These are phyloP conservation scores for Vesta saturnalis DNA, from an alignment of 2,888 invertebrate genomes.

Conservation along the genomic window DNA sequence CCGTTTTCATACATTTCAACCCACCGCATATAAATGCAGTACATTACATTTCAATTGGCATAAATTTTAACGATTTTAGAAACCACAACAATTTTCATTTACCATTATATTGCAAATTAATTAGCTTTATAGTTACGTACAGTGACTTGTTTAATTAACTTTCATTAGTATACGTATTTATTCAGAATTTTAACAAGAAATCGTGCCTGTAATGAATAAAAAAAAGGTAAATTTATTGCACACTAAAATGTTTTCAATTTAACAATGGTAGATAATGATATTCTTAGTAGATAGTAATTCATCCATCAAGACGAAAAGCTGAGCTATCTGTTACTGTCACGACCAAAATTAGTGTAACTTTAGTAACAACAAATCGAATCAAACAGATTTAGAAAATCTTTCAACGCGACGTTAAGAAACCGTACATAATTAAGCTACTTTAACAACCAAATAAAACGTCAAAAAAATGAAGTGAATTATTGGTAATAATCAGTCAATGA, in stretches of 20 bases:
- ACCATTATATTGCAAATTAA: constrained; percentile 1
- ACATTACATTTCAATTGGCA: not conserved
- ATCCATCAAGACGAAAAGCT: constrained; percentile 14
- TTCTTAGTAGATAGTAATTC: not conserved
- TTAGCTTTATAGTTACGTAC: not conserved
- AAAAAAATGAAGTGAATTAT: constrained; percentile 47
- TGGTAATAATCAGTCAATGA: constrained; percentile 53
- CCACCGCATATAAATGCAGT: too few species aligned
- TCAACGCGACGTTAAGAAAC: not conserved
- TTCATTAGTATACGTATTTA: constrained; percentile 1
- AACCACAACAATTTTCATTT: not conserved
- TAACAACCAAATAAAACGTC: constrained; percentile 13
- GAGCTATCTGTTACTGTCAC: constrained; percentile 18
- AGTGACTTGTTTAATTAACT: not conserved
- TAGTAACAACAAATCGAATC: constrained; percentile 13
- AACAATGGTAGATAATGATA: not conserved
- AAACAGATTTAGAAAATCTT: constrained; percentile 4
- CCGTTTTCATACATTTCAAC: too few species aligned
- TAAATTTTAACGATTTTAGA: not conserved
- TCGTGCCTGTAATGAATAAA: constrained; percentile 1
- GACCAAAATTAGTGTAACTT: constrained; percentile 8
- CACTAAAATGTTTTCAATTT: not conserved
- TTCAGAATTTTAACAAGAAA: constrained; percentile 1
- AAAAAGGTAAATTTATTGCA: not conserved
- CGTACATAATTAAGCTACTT: constrained; percentile 15